Percentiles rank a stretch among this genome's conserved stretches.
Conservation (phyloP, 1,140 invertebrate species). For the Drosophila simulans region DNA sequence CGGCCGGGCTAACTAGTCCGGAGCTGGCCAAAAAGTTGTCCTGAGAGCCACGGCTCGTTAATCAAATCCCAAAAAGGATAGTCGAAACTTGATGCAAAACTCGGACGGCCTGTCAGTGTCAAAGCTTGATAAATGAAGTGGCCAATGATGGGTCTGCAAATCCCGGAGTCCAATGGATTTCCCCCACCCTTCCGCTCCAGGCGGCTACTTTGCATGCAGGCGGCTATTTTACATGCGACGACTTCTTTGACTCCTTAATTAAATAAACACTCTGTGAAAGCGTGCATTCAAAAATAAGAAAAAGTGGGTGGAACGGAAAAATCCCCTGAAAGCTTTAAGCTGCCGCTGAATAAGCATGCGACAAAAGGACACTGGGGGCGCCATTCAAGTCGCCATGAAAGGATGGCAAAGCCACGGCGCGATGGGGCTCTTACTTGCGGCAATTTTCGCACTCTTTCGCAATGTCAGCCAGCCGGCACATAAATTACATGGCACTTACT, state of each 20-base stretch:
- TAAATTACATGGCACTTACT: conserved; percentile 77
- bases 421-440: conserved; percentile 41
- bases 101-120: conserved; percentile 50
- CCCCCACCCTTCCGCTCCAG: not conserved
- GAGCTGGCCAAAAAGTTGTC: conserved; percentile 30
- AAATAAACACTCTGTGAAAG: conserved; percentile 24
- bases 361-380: conserved; percentile 21
- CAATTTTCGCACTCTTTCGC: conserved; percentile 68
- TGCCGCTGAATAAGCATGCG: conserved; percentile 13
- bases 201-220: conserved; percentile 13
- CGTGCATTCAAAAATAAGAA: conserved; percentile 16
- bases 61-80: conserved; percentile 44
- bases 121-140: conserved; percentile 56
- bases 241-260: conserved; percentile 19
- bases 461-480: conserved; percentile 53
- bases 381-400: conserved; percentile 27
- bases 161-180: conserved; percentile 15
- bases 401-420: conserved; percentile 8
- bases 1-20: conserved; percentile 5
- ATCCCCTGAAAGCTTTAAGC: conserved; percentile 13
- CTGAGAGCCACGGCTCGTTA: conserved; percentile 45
- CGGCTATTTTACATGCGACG: conserved; percentile 4
- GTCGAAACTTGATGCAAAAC: conserved; percentile 42
- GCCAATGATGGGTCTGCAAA: conserved; percentile 22
- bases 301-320: not conserved